Evolutionary conservation across 2,113 vertebrate genomes (phyloP).

Genomic region (Cavia porcellus): DNA sequence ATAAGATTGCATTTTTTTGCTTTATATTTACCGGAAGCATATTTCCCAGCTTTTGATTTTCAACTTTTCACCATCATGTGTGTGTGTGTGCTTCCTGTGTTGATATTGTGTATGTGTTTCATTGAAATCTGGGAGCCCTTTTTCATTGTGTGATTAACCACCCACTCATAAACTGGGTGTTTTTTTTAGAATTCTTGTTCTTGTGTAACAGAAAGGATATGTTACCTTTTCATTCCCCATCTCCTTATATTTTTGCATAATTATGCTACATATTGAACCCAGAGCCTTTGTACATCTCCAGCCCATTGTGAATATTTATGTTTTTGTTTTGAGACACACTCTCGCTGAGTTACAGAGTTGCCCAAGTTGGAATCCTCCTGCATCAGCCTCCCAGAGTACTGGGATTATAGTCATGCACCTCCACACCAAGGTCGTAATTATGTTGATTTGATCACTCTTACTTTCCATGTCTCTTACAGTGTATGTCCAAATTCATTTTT

Average conservation of each 20-base stretch:
- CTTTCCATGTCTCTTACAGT: background rate
- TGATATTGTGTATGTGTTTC: background rate
- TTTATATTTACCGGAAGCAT: background rate
- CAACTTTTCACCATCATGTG: background rate
- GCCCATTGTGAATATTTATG: too few species aligned
- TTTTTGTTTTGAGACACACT: background rate
- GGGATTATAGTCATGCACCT: background rate
- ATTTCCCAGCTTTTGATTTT: background rate
- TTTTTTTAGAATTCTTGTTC: slow-evolving; percentile 15
- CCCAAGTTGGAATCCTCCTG: background rate
- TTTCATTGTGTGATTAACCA: background rate
- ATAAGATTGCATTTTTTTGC: background rate
- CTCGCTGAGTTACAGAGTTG: background rate
- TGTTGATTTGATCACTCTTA: background rate
- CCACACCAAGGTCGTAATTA: background rate
- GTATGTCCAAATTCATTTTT: background rate
- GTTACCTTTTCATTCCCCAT: background rate
- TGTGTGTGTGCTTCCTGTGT: background rate
- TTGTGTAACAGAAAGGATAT: background rate
- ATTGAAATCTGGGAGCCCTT: background rate
- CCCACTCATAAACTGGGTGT: background rate
- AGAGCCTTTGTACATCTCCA: background rate
- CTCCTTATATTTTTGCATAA: background rate
- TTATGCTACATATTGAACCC: background rate
- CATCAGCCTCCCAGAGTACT: background rate